Evolutionary conservation across 2,888 invertebrate species (phyloP), one percentile per base, ranked within the genome.

Genomic region (Protonemura montana): DNA sequence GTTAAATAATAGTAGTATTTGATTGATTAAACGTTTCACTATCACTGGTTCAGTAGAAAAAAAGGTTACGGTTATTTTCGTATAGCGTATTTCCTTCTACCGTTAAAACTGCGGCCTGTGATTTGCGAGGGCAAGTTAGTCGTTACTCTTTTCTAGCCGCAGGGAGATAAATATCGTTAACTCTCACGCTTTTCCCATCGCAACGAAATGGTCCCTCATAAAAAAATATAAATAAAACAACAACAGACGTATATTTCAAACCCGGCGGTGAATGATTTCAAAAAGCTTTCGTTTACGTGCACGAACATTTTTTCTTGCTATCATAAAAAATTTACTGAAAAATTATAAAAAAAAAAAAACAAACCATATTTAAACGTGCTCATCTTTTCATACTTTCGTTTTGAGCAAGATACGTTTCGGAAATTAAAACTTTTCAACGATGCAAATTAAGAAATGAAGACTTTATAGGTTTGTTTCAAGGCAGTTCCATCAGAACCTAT

Each of bases 401-500:
- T 59, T 59, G 59, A 59, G 59, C 59, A 59, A 59, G 59, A 59
- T 59, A 59, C 59, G 3, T 59, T 59, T 2, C 16, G 59, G 59
- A 59, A 59, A 59, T 59, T 59, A 16, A 7, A 59, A 59, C 59
- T 21, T 59, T 59, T 21, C 13, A n/a, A 59, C 35, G 59, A 59
- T 59, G 59, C 59, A 13, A 59, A 59, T 59, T 59, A 2, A 29
- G 30, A 81, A 29, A 81, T 81, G 30, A 81, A 78, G 30, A 81
- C 30, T 30, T 2, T 7, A 77, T 25, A 80, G 28, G 13, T 80
- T n/a, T 13, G n/a, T n/a, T 77, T n/a, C 1, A 81, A 81, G 30
- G 3, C n/a, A 29, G 0, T 21, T 81, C 81, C 5, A 30, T n/a
- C 81, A 29, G 21, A 29, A 30, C 81, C 28, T 94, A 96, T 89